These are phyloP conservation scores for Venustaconcha ellipsiformis DNA, from an alignment of 1,140 invertebrate species.

Conservation along the genomic window DNA sequence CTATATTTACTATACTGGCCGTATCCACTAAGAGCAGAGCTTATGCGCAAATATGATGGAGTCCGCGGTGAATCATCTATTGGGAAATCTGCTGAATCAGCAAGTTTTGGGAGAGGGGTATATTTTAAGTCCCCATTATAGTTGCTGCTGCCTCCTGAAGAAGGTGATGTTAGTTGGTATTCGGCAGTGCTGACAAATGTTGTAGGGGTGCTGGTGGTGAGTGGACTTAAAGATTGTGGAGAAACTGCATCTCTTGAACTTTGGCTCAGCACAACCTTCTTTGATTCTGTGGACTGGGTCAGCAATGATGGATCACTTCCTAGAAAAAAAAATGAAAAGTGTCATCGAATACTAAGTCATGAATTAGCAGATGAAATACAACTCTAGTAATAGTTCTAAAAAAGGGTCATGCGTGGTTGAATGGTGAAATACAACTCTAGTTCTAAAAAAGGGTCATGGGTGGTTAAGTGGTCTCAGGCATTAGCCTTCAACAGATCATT, in stretches of 20 bases:
- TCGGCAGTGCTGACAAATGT: no score
- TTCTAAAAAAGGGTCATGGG: no score
- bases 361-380: no score
- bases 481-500: no score
- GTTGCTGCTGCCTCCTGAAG: no score
- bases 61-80: slow-evolving; percentile 16
- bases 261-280: slow-evolving; percentile 15
- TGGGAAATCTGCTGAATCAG: slow-evolving; percentile 23
- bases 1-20: slow-evolving; percentile 29
- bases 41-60: slow-evolving; percentile 28
- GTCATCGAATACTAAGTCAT: background rate
- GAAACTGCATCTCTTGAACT: slow-evolving; percentile 9
- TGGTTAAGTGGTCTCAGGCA: no score
- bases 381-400: no score
- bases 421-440: no score
- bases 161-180: no score
- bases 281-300: slow-evolving; percentile 13
- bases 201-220: background rate
- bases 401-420: no score
- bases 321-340: slow-evolving; percentile 10
- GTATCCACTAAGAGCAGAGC: slow-evolving; percentile 32
- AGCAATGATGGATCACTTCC: slow-evolving; percentile 29
- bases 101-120: slow-evolving; percentile 25
- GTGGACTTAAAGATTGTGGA: background rate
- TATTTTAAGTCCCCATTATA: slow-evolving; percentile 1